Conservation (phyloP, 37 sponge, comb jelly and placozoan species). For the Agelas oroides region DNA sequence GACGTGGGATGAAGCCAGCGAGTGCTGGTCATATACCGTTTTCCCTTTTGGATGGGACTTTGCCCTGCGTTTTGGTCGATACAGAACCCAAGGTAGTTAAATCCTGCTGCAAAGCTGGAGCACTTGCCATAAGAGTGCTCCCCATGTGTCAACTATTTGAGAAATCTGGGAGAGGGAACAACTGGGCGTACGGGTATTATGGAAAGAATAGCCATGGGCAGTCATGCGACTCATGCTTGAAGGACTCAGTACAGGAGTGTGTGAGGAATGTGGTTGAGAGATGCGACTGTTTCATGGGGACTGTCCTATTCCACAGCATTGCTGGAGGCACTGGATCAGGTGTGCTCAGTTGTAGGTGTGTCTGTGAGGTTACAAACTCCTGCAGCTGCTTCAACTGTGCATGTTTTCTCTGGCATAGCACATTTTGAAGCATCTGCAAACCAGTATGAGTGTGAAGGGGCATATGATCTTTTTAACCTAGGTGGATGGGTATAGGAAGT, state of each 20-base stretch:
- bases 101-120: neutral
- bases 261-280: constrained; percentile 74
- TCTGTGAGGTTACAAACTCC: too few species aligned
- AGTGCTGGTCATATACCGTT: constrained; percentile 11
- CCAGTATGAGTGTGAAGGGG: too few species aligned
- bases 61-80: constrained; percentile 72
- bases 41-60: constrained; percentile 27
- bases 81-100: constrained; percentile 66
- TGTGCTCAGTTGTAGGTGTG: neutral
- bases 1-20: too few species aligned
- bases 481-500: too few species aligned
- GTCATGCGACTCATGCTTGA: too few species aligned
- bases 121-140: constrained; percentile 1
- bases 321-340: constrained; percentile 94
- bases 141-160: constrained; percentile 33
- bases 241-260: constrained; percentile 33
- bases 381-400: too few species aligned
- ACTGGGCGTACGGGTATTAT: constrained; percentile 86
- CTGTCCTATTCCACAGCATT: constrained; percentile 79
- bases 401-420: too few species aligned
- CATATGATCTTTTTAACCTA: too few species aligned
- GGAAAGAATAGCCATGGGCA: constrained; percentile 5
- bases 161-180: constrained; percentile 78
- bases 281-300: constrained; percentile 68
- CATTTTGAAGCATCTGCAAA: too few species aligned